A percentile compares a stretch with the other conserved stretches of the same genome.
Conservation (phyloP, 1,140 invertebrate species). For the Fopius arisanus region DNA sequence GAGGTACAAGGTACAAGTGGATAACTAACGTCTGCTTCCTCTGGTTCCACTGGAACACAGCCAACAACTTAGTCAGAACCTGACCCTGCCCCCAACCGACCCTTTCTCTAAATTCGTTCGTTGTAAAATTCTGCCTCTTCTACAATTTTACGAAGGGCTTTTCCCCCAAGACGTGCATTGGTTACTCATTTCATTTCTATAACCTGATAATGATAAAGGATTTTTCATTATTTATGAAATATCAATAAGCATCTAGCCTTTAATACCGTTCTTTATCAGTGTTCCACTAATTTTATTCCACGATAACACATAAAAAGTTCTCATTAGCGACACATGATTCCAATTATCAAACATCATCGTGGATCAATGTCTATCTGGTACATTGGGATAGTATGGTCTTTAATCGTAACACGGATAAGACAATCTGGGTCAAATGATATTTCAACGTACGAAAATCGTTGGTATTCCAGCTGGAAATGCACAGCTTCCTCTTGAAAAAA, state of each 20-base stretch:
- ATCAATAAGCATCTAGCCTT: background rate
- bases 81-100: background rate
- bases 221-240: background rate
- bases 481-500: no score
- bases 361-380: background rate
- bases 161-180: constrained; percentile 35
- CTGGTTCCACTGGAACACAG: constrained; percentile 32
- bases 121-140: background rate
- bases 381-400: background rate
- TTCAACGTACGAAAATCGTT: no score
- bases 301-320: background rate
- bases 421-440: background rate
- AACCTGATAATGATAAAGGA: background rate
- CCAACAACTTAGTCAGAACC: constrained; percentile 20
- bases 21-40: constrained; percentile 34
- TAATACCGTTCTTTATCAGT: background rate
- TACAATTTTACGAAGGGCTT: background rate
- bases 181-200: no score
- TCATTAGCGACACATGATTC: background rate
- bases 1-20: constrained; percentile 17
- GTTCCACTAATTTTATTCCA: background rate
- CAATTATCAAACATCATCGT: background rate
- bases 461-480: no score
- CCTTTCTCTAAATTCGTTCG: background rate
- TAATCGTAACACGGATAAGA: background rate